Evolutionary conservation across 2,797 vertebrate genomes (phyloP).

Genomic region (Danio choprae): DNA sequence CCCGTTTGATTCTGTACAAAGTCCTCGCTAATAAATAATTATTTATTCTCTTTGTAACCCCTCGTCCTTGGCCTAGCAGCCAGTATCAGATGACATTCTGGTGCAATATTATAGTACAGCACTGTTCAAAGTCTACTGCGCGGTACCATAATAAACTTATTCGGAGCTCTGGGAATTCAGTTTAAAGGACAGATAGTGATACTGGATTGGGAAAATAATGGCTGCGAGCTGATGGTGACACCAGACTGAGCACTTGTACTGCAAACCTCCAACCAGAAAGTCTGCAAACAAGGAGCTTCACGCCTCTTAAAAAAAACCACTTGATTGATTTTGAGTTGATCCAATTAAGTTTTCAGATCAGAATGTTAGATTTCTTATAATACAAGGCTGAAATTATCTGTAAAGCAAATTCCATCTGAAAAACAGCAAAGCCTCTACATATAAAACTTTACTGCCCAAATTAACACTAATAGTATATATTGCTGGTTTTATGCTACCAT

Average conservation of each 20-base stretch:
- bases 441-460: too few species aligned
- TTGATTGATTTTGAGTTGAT: neutral
- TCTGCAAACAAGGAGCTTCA: neutral
- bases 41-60: constrained; percentile 38
- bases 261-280: neutral
- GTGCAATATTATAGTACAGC: neutral
- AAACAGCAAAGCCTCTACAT: too few species aligned
- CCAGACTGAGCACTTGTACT: neutral
- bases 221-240: neutral
- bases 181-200: constrained; percentile 15
- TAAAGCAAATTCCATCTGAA: neutral
- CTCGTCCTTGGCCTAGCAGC: constrained; percentile 6
- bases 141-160: constrained; percentile 5
- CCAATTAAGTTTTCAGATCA: neutral
- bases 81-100: constrained; percentile 15
- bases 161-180: constrained; percentile 23
- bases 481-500: neutral
- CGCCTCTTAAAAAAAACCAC: neutral
- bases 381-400: neutral
- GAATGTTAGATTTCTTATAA: neutral
- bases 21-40: constrained; percentile 5
- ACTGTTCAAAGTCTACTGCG: constrained; percentile 24
- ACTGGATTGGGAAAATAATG: constrained; percentile 4
- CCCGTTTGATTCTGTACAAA: neutral
- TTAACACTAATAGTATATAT: neutral